Evolutionary conservation across 2,888 invertebrate genomes (phyloP).

Genomic region (Scelioninae gen. 2): DNA sequence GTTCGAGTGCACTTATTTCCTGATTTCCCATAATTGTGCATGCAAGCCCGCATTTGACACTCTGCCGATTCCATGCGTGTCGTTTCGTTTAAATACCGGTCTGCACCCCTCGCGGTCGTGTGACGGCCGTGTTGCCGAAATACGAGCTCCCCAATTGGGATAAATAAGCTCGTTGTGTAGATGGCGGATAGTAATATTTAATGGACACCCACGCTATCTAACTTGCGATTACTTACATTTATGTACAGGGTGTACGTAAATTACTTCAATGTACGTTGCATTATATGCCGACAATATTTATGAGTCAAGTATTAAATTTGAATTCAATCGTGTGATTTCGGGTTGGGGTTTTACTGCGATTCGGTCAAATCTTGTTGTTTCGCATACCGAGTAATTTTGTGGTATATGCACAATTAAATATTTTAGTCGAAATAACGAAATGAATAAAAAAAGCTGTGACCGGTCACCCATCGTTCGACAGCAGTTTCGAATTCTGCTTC

Average conservation of each 20-base stretch:
- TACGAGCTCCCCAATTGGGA: slow-evolving; percentile 68
- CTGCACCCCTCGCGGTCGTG: slow-evolving; percentile 11
- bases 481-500: too few relatives aligned
- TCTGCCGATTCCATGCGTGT: slow-evolving; percentile 37
- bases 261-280: slow-evolving; percentile 10
- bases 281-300: too few relatives aligned
- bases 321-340: too few relatives aligned
- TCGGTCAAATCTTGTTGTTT: too few relatives aligned
- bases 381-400: too few relatives aligned
- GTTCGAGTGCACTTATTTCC: slow-evolving; percentile 45
- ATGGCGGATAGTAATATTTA: slow-evolving; percentile 62
- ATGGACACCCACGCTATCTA: slow-evolving; percentile 51
- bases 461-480: too few relatives aligned
- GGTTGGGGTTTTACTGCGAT: neutral
- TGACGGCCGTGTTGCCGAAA: slow-evolving; percentile 62
- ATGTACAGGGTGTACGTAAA: slow-evolving; percentile 40
- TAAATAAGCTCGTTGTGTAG: slow-evolving; percentile 62
- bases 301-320: too few relatives aligned
- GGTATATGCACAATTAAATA: too few relatives aligned
- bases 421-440: too few relatives aligned
- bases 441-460: too few relatives aligned
- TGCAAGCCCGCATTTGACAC: slow-evolving; percentile 51
- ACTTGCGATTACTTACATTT: slow-evolving; percentile 38
- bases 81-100: slow-evolving; percentile 30
- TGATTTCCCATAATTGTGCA: slow-evolving; percentile 50